These are phyloP conservation scores for Sussaba pulchella DNA, from an alignment of 2,888 invertebrate species.

Conservation along the genomic window DNA sequence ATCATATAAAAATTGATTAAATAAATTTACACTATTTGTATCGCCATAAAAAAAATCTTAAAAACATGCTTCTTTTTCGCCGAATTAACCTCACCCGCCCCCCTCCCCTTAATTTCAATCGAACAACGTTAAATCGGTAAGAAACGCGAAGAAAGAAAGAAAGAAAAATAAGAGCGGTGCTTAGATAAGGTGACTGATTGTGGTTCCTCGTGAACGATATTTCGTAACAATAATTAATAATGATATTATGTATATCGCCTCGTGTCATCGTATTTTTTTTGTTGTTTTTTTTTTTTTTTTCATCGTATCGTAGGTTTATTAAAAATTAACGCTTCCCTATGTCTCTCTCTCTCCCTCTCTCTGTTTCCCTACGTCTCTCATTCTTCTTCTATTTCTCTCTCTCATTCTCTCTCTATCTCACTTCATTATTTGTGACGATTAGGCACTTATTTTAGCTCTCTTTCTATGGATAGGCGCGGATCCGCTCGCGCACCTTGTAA, in stretches of 20 bases:
- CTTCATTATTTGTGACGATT: constrained; percentile 66
- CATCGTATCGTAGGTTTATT: constrained; percentile 56
- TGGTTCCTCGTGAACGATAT: constrained; percentile 60
- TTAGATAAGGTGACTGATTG: constrained; percentile 57
- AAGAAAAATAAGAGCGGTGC: constrained; percentile 54
- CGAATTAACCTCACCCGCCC: too few relatives aligned
- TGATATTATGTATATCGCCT: constrained; percentile 65
- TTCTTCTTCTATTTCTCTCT: constrained; percentile 44
- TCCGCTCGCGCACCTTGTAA: constrained; percentile 56
- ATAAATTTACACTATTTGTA: too few relatives aligned
- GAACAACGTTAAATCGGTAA: constrained; percentile 48
- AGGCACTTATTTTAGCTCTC: constrained; percentile 66
- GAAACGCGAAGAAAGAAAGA: constrained; percentile 55
- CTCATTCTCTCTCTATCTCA: constrained; percentile 57
- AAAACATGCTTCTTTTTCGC: too few relatives aligned
- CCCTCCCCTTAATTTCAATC: constrained; percentile 21
- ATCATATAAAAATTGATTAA: too few relatives aligned
- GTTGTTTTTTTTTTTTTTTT: constrained; percentile 20
- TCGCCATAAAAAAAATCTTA: too few relatives aligned
- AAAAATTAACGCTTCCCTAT: constrained; percentile 65
- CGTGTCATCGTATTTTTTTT: constrained; percentile 41
- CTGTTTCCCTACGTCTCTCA: constrained; percentile 54
- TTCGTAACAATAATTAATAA: constrained; percentile 64
- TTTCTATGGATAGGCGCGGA: constrained; percentile 61
- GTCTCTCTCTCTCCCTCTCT: constrained; percentile 52